phyloP scores from a whole-genome alignment of 2,888 invertebrate species.

The Morinoia aosen region DNA sequence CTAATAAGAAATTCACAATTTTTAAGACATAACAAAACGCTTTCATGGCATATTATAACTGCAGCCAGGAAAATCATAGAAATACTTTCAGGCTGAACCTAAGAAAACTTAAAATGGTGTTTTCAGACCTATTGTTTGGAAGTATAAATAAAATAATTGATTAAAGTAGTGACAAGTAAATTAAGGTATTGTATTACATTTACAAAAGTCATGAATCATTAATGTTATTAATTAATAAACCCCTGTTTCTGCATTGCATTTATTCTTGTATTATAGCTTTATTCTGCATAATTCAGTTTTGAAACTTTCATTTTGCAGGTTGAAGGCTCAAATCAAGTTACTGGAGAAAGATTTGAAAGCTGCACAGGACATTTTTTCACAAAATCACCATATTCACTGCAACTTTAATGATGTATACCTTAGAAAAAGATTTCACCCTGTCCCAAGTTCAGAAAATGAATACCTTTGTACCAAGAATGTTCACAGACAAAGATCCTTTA shows the following conservation, averaged over 20 bases:
- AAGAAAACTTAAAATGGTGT: too few species aligned
- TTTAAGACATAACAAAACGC: too few species aligned
- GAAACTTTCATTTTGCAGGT: neutral
- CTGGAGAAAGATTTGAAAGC: neutral
- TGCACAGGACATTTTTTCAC: neutral
- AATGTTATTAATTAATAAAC: neutral
- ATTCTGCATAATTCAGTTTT: neutral
- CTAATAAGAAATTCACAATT: too few species aligned
- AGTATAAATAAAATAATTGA: too few species aligned
- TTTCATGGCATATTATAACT: too few species aligned
- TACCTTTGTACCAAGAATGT: neutral
- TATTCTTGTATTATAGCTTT: neutral
- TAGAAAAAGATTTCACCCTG: neutral
- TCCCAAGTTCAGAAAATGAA: neutral
- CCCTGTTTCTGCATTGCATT: neutral
- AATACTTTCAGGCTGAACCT: too few species aligned
- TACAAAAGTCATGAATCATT: neutral
- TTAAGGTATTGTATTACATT: too few species aligned
- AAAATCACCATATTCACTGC: neutral
- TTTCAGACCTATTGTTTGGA: too few species aligned
- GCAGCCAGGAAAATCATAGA: too few species aligned
- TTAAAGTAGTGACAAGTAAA: too few species aligned
- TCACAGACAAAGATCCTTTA: neutral
- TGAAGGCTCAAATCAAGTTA: neutral
- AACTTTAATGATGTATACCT: neutral